These are phyloP conservation scores for Amblyraja radiata DNA, from an alignment of 2,797 vertebrate genomes.

Conservation along the genomic window DNA sequence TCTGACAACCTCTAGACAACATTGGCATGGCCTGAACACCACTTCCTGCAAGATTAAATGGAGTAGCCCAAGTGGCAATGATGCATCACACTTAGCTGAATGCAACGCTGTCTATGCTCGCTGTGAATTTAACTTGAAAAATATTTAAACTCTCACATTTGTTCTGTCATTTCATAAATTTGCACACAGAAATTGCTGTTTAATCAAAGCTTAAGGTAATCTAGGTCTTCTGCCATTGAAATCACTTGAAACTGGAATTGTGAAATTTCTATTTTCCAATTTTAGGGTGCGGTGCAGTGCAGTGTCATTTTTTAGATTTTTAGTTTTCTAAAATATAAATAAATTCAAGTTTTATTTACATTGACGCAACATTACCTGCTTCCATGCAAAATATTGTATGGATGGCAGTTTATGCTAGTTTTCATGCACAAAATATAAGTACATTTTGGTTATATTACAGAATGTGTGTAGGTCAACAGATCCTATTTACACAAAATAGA, in stretches of 20 bases:
- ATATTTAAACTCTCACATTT: not conserved
- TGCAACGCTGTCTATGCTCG: too few relatives aligned
- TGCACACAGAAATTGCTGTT: not conserved
- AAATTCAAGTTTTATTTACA: not conserved
- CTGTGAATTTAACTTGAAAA: not conserved
- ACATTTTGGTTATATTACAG: not conserved
- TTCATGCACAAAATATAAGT: not conserved
- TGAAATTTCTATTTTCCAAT: not conserved
- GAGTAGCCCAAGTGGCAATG: too few relatives aligned
- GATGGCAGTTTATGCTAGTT: not conserved
- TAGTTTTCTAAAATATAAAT: not conserved
- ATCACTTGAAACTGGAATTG: not conserved
- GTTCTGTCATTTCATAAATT: not conserved
- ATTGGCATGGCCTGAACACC: too few relatives aligned
- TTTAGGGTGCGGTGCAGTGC: too few relatives aligned
- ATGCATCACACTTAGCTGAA: too few relatives aligned
- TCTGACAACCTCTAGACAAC: too few relatives aligned
- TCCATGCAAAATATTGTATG: not conserved
- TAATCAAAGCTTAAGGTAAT: not conserved
- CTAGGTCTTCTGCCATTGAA: not conserved
- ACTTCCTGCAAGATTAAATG: too few relatives aligned
- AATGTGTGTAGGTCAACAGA: not conserved
- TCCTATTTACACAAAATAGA: not conserved
- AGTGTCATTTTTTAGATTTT: not conserved
- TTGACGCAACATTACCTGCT: not conserved